A percentile compares a stretch with the other conserved stretches of the same genome.
Conservation (phyloP, 2,113 vertebrate species). For the Oxyruncus cristatus region DNA sequence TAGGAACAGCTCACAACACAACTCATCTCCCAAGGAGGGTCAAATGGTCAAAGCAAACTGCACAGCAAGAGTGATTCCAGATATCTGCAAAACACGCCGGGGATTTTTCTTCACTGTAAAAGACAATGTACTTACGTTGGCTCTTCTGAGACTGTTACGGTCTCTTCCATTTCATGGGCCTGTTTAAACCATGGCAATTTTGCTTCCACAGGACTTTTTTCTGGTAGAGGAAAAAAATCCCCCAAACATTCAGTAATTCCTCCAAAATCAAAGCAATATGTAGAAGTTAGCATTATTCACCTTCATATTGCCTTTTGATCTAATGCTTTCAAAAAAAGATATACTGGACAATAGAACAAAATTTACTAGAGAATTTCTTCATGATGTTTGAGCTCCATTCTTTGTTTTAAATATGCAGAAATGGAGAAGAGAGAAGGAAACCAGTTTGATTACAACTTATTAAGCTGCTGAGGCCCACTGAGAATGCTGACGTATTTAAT, state of each 20-base stretch:
- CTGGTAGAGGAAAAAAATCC: slow-evolving; percentile 60
- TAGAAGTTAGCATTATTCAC: not conserved
- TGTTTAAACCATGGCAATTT: slow-evolving; percentile 90
- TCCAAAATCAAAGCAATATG: not conserved
- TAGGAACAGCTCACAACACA: not conserved
- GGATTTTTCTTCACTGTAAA: not conserved
- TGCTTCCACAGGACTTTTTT: slow-evolving; percentile 87
- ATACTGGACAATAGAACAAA: not conserved
- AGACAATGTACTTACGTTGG: slow-evolving; percentile 82
- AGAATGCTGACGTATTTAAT: not conserved
- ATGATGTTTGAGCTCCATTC: not conserved
- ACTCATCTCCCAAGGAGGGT: not conserved
- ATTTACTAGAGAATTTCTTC: not conserved
- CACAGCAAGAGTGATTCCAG: not conserved
- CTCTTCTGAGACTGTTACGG: slow-evolving; percentile 80
- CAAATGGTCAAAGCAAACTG: slow-evolving; percentile 37
- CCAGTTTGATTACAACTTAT: not conserved
- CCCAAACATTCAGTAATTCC: not conserved
- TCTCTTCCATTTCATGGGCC: slow-evolving; percentile 89
- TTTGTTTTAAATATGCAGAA: not conserved
- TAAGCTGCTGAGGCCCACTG: not conserved
- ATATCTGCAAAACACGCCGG: not conserved
- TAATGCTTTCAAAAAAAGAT: not conserved
- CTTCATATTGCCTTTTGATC: not conserved
- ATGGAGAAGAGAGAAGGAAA: not conserved